Base-by-base conservation (phyloP, 2,888 invertebrate genomes). In the Diadegma fenestrale region DNA sequence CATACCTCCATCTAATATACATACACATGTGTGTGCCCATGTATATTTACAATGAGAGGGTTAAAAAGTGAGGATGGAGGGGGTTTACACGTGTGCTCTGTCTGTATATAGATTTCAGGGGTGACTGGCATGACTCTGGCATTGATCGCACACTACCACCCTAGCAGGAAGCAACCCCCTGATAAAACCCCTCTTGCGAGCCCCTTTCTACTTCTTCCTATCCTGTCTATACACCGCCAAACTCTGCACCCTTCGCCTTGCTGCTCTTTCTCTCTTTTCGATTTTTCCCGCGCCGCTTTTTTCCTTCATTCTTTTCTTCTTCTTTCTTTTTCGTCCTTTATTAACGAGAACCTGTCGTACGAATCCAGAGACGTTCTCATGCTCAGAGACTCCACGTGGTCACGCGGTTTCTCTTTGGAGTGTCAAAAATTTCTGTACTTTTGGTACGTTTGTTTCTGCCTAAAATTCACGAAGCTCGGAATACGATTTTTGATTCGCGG, bases 131-230 rank as follows among this genome's bases (percentile, higher is more conserved):
- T 91, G 92, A 92, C 93, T 93, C 91, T 91, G 91, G 93, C 93
- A 93, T 93, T 92, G 93, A 93, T 93, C 93, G 93, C 90, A 88
- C 90, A 89, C 89, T 90, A 90, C 92, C 93, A 92, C 93, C 93
- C 93, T 91, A 93, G 37, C 37, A 37, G 92, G 93, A 92, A 58
- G 92, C 92, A 92, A 91, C 92, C 93, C 93, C 93, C 92, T 93
- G 93, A 93, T 93, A 93, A 93, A 92, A 90, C 90, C 89, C 90
- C 90, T 89, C 90, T 88, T 88, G 84, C 87, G 87, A 87, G 80
- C 88, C 88, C 58, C 89, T 88, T 88, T 82, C 86, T 83, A 87
- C 90, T 89, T 80, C 81, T 82, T 77, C 80, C 77, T 80, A 72
- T 73, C 68, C 78, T 61, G 33, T 72, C 26, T 73, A 54, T 58